Evolutionary conservation across 64 coral and sea anemone species (phyloP).

Genomic region (Trachythela sp.): DNA sequence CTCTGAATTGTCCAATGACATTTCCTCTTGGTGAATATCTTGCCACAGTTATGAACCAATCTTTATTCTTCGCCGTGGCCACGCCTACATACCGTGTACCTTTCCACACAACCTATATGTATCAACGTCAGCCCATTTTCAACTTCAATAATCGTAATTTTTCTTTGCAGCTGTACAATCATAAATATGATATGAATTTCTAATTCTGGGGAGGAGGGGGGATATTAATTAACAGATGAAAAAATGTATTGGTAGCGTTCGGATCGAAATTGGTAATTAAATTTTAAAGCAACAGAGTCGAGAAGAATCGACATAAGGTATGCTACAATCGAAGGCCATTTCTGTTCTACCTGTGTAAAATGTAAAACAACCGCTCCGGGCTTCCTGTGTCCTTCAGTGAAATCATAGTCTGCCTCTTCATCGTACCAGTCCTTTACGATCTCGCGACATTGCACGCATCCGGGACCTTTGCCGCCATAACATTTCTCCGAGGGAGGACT

Average conservation of each 20-base stretch:
- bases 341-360: slow-evolving; percentile 50
- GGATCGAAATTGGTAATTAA: too few species aligned
- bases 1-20: background rate
- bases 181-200: too few species aligned
- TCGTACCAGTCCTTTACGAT: slow-evolving; percentile 68
- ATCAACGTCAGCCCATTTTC: too few species aligned
- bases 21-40: slow-evolving; percentile 8
- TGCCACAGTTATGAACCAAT: slow-evolving; percentile 22
- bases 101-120: background rate
- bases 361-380: slow-evolving; percentile 32
- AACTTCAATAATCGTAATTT: too few species aligned
- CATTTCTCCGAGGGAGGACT: slow-evolving; percentile 40
- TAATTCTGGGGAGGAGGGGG: too few species aligned
- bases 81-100: background rate
- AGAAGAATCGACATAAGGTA: background rate
- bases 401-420: slow-evolving; percentile 48
- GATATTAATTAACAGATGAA: too few species aligned
- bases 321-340: background rate
- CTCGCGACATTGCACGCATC: slow-evolving; percentile 60
- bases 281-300: too few species aligned
- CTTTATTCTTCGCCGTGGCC: background rate
- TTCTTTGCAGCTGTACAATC: too few species aligned
- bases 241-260: too few species aligned
- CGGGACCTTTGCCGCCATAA: slow-evolving; percentile 20
- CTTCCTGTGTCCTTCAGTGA: slow-evolving; percentile 33